phyloP scores from a whole-genome alignment of 2,797 vertebrate species.

The Chloroceryle amazona region DNA sequence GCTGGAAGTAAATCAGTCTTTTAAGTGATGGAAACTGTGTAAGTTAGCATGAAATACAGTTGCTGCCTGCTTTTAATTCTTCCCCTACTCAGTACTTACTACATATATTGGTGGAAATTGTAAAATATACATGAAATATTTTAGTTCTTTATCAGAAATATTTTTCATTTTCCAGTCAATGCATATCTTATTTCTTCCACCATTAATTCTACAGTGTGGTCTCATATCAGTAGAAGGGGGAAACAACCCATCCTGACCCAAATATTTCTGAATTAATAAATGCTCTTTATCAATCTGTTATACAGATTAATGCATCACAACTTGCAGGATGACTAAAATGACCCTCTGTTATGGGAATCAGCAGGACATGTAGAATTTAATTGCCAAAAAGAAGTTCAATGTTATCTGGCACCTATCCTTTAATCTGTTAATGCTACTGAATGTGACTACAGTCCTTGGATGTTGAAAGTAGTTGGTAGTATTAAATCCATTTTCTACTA shows the following conservation, averaged over 20 bases:
- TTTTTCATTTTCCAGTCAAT: slow-evolving; percentile 84
- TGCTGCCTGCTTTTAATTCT: background rate
- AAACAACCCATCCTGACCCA: slow-evolving; percentile 78
- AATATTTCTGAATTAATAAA: slow-evolving; percentile 82
- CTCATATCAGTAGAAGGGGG: slow-evolving; percentile 76
- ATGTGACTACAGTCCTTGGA: slow-evolving; percentile 29
- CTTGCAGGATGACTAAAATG: slow-evolving; percentile 83
- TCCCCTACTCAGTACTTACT: slow-evolving; percentile 21
- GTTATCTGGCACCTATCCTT: slow-evolving; percentile 68
- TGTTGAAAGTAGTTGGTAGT: slow-evolving; percentile 51
- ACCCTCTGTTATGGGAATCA: slow-evolving; percentile 77
- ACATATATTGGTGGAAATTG: slow-evolving; percentile 43
- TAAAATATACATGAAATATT: slow-evolving; percentile 70
- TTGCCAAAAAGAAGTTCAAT: slow-evolving; percentile 74
- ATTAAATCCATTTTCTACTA: slow-evolving; percentile 43
- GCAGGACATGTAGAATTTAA: slow-evolving; percentile 75
- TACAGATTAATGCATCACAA: slow-evolving; percentile 82
- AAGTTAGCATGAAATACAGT: background rate
- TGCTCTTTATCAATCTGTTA: slow-evolving; percentile 82
- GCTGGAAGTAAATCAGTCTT: background rate
- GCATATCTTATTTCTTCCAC: slow-evolving; percentile 85
- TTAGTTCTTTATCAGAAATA: slow-evolving; percentile 78
- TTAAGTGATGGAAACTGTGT: background rate
- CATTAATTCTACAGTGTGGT: slow-evolving; percentile 83
- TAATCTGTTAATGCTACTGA: slow-evolving; percentile 63